phyloP scores from a whole-genome alignment of 2,888 invertebrate species.

The Aphrophora alni region DNA sequence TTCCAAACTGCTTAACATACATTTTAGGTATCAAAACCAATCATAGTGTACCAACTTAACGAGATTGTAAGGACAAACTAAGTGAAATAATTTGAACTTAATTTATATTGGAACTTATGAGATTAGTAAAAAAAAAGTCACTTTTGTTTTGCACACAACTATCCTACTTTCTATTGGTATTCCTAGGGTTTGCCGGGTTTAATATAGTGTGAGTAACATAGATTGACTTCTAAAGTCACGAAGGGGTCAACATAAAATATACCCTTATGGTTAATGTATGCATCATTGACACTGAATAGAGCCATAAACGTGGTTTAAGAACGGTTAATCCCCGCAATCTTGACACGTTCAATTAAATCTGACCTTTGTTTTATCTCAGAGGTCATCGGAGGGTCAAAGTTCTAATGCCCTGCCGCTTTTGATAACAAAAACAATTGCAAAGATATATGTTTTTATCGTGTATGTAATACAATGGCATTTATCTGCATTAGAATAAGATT shows the following conservation, averaged over 20 bases:
- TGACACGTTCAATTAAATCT: conserved; percentile 1
- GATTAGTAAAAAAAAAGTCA: no score
- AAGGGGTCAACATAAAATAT: not conserved
- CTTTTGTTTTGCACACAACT: no score
- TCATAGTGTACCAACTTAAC: no score
- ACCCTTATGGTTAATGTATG: not conserved
- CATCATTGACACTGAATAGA: conserved; percentile 4
- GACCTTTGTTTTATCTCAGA: not conserved
- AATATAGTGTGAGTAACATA: no score
- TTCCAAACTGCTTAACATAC: no score
- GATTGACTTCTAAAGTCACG: not conserved
- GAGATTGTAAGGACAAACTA: no score
- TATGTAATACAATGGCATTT: not conserved
- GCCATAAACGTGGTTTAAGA: not conserved
- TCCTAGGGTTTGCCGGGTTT: no score
- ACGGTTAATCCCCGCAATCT: not conserved
- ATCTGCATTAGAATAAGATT: no score
- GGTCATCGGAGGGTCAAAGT: not conserved
- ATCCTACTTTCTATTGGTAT: no score
- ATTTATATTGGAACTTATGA: no score
- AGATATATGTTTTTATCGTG: not conserved
- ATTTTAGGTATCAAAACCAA: no score
- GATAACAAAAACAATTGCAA: not conserved
- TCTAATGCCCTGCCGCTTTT: not conserved
- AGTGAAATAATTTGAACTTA: no score